Base-by-base conservation (phyloP, 2,113 vertebrate genomes). In the Harpagus bidentatus region DNA sequence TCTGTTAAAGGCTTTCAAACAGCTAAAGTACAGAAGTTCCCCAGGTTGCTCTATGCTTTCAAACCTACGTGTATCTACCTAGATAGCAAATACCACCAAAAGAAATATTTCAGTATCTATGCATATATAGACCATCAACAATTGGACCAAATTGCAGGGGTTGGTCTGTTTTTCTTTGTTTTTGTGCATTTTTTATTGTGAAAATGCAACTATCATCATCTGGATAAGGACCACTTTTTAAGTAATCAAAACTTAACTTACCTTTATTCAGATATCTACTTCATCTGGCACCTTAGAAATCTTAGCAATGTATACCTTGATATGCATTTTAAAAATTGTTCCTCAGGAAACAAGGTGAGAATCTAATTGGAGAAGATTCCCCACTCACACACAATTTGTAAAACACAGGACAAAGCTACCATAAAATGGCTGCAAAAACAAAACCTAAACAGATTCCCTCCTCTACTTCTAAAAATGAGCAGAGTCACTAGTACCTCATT, bases 241-340 rank as follows among this genome's bases (percentile, higher is more conserved):
- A 45, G 14, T 42, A 88, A 90, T 21, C 38, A 66, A 81, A 80
- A 16, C 6, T 95, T 78, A 94, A 92, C 92, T 97, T 96, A 96
- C 90, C 85, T 83, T 88, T 79, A 73, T 29, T 77, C 22, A 62
- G n/a, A 8, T 59, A 93, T 10, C 38, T 93, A 82, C 20, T 80
- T 91, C 62, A 90, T 26, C 32, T 83, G 58, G 23, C 31, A 77
- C 47, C 36, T 87, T 62, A 66, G n/a, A 91, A 93, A 72, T 43
- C 52, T 88, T 55, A 90, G 38, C 32, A 84, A 63, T 1, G 5
- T 45, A 6, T 61, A 84, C 18, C 26, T 67, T 81, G 14, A 67
- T 3, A 63, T 1, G 9, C 12, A 53, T 43, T 82, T 79, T 16
- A 28, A 34, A 80, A 72, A n/a, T 18, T 15, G 32, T 32, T 72